Evolutionary conservation across 2,113 vertebrate genomes (phyloP).

Genomic region (Suricata suricatta): DNA sequence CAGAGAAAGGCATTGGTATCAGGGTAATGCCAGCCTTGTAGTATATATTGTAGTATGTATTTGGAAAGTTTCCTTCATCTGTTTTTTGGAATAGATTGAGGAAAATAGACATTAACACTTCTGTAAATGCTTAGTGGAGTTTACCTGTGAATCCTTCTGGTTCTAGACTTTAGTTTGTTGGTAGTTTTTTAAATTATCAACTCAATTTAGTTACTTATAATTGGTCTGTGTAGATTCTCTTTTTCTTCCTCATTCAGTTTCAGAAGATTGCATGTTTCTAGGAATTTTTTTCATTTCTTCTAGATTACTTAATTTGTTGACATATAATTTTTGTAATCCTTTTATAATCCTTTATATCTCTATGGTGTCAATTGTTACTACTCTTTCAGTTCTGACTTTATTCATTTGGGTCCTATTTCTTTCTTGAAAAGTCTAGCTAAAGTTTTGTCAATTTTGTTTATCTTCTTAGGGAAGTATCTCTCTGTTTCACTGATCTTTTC

Average conservation of each 20-base stretch:
- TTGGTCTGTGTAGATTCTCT: too few species aligned
- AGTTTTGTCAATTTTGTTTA: not conserved
- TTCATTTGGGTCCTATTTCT: not conserved
- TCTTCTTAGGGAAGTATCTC: not conserved
- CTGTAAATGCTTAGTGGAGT: too few species aligned
- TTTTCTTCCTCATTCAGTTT: too few species aligned
- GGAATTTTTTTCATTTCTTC: not conserved
- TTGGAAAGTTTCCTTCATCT: too few species aligned
- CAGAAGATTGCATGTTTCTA: not conserved
- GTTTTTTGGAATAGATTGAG: too few species aligned
- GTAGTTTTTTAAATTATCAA: too few species aligned
- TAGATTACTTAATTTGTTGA: not conserved
- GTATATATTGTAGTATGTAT: too few species aligned
- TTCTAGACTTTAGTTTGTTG: too few species aligned
- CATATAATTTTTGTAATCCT: not conserved
- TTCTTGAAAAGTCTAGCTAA: not conserved
- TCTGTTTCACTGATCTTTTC: not conserved
- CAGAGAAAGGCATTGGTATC: not conserved
- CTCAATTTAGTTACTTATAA: too few species aligned
- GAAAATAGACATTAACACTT: too few species aligned
- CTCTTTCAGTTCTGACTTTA: not conserved
- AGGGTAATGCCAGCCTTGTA: not conserved
- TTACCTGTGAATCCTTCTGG: too few species aligned
- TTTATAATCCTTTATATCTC: not conserved
- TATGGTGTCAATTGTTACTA: not conserved